Conservation (phyloP, 2,888 invertebrate species). For the Leptogaster cylindrica region DNA sequence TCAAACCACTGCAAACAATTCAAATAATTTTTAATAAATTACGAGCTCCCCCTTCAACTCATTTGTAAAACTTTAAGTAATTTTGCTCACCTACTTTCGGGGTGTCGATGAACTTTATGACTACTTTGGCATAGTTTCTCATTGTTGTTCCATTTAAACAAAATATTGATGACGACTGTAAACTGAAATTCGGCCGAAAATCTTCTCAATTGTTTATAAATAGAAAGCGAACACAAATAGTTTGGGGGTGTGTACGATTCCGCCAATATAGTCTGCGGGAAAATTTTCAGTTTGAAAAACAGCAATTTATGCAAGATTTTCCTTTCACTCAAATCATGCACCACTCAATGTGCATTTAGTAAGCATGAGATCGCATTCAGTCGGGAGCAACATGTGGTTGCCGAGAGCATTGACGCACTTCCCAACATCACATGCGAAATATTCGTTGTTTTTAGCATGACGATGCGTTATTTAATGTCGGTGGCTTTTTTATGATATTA, state of each 20-base stretch:
- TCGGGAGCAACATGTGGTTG: neutral
- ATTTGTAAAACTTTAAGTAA: too few species aligned
- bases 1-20: too few species aligned
- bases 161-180: neutral
- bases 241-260: too few species aligned
- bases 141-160: neutral
- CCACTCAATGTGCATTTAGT: neutral
- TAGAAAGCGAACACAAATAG: neutral
- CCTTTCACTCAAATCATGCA: neutral
- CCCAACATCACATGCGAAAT: neutral
- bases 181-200: neutral
- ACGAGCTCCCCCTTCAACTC: too few species aligned
- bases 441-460: neutral
- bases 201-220: conserved; percentile 1
- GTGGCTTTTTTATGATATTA: neutral
- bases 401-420: neutral
- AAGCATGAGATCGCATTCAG: neutral
- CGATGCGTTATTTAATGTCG: neutral
- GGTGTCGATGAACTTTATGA: conserved; percentile 6
- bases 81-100: too few species aligned
- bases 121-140: neutral
- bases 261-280: too few species aligned
- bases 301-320: neutral
- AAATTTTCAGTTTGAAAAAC: too few species aligned
- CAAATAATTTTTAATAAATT: too few species aligned